Evolutionary conservation across 2,113 vertebrate genomes (phyloP), one percentile per base, ranked within the genome.

Genomic region (Rhodinocichla rosea): DNA sequence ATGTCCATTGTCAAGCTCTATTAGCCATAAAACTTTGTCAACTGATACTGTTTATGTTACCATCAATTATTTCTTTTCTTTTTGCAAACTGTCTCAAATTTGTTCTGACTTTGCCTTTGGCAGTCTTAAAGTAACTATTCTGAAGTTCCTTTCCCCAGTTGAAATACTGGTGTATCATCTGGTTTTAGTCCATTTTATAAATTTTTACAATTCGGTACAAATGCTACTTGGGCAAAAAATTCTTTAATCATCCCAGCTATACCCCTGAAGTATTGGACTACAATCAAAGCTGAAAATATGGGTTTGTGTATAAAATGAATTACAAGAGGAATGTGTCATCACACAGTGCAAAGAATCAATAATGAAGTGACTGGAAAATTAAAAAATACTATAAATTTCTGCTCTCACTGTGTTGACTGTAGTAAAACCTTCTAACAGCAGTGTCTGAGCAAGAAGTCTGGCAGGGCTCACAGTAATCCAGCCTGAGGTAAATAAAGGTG

Each of bases 401-500:
- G 44, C 14, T 87, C 18, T 70, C 33, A 27, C 19, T 39, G 20
- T 32, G 28, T 8, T 52, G 64, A 63, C 30, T 90, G 15, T 39
- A 74, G 55, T 28, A 47, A 88, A 93, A 53, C 21, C 37, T 87
- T 88, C 52, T 49, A 53, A 27, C 40, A 87, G 59, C 49, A 60
- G 45, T 28, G 14, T 4, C 42, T 49, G 52, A 47, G 57, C 64
- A 70, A 62, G 83, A 74, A 81, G 37, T 75, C 91, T 83, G 87
- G 49, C 78, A 96, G 76, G 49, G 67, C 73, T 83, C 60, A 45
- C 59, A 69, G 42, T 33, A 78, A 92, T 84, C 18, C 62, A 84
- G 53, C 60, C 55, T 4, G 2, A 68, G 73, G 70, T 92, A 94
- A 93, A 94, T 65, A 92, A 95, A 92, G 80, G 82, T 84, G 74